Base-by-base conservation (phyloP, 2,888 invertebrate species). In the Cryptocephalus moraei region DNA sequence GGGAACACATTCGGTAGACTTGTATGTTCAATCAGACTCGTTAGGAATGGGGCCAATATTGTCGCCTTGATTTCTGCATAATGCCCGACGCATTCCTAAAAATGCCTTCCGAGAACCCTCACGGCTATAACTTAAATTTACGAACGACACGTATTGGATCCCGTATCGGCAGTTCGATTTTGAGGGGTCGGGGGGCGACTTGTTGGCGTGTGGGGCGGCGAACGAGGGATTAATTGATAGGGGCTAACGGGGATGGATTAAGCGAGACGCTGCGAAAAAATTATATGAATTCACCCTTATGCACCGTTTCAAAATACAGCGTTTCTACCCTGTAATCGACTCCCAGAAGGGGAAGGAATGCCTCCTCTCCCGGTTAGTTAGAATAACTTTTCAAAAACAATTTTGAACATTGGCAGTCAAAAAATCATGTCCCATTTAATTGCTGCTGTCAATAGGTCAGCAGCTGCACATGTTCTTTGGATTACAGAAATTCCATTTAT, bases 11-110 rank as follows among this genome's bases (percentile, higher is more conserved):
- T 61, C 54, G 59, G 22, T 22, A 22, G 22, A 22, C 22, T 22
- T 22, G 22, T 22, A 22, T 22, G 62, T 61, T 62, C 61, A 64
- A 64, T 64, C 63, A 62, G 57, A 56, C 55, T 62, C 61, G 62
- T 63, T 62, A 61, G 59, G 58, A 60, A 58, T 57, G 58, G 57
- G 56, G 57, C 59, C 59, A 57, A 61, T 61, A 59, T 58, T 57
- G 57, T 50, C 54, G 53, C 55, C 54, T 57, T 60, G 60, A 58
- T 60, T 61, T 57, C 57, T 56, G 56, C 56, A 58, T 59, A 56
- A 59, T 57, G 48, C 55, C 48, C 43, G 49, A 42, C 48, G 49
- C 51, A 50, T 48, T 56, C 56, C 51, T 47, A 50, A 50, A 49
- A 54, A 50, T 51, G 49, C 50, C 49, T 48, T 50, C 51, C 48